These are phyloP conservation scores for Laticauda colubrina DNA, from an alignment of 2,113 vertebrate species.

Conservation along the genomic window DNA sequence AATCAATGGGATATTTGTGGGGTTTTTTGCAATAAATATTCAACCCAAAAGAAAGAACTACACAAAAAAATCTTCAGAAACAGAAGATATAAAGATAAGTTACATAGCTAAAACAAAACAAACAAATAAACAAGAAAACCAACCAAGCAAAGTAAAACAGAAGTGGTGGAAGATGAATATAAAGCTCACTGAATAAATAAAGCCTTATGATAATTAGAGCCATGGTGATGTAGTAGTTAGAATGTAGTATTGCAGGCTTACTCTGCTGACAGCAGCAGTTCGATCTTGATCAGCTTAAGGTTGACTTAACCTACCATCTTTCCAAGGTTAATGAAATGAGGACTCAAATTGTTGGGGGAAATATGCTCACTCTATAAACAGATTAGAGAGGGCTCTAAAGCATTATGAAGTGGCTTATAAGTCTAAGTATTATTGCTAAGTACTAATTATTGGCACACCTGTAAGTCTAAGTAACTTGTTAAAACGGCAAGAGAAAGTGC, in stretches of 20 bases:
- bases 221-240: neutral
- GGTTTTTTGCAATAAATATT: neutral
- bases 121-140: neutral
- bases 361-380: neutral
- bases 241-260: neutral
- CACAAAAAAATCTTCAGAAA: neutral
- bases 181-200: neutral
- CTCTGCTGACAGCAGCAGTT: neutral
- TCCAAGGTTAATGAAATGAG: neutral
- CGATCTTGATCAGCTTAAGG: neutral
- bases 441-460: neutral
- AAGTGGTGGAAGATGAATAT: neutral
- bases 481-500: neutral
- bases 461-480: neutral
- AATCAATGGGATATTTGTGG: neutral
- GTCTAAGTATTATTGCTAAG: neutral
- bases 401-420: neutral
- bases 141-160: neutral
- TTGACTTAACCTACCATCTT: neutral
- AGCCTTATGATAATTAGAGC: neutral
- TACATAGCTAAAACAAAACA: neutral
- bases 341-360: neutral
- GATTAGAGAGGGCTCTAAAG: neutral
- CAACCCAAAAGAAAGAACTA: neutral
- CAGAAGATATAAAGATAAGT: neutral